Base-by-base conservation (phyloP, 2,797 vertebrate species). In the Acipenser ruthenus region DNA sequence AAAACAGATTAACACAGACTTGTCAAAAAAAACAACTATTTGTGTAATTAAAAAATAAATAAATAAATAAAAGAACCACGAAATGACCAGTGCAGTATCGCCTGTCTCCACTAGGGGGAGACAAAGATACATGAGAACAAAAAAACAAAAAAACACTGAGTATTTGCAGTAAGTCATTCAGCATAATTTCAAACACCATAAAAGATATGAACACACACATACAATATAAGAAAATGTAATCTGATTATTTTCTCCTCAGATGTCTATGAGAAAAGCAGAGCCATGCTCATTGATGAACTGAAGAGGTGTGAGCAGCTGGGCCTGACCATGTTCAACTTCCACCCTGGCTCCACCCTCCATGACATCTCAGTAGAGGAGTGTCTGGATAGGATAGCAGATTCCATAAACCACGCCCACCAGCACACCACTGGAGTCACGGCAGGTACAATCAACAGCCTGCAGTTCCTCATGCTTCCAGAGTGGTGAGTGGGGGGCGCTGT, bases 271-370 rank as follows among this genome's bases (percentile, higher is more conserved):
- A 91, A 91, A 77, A 92, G 90, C 75, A 83, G 80, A 75, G 81
- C 76, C 47, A 72, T 91, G 84, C 78, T 92, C 71, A 81, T 92
- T 66, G 88, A 90, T 53, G 90, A 92, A 76, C 82, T 91, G 64
- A 79, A 73, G 60, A 86, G 88, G 67, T 92, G 90, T 75, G 81
- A 74, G 75, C 72, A 78, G n/a, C 80, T 91, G 66, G 89, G 91
- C 6, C 86, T 91, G 64, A 73, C 52, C 37, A 78, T 86, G 50
- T 92, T 86, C 73, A 91, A 91, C 81, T 84, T 92, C 65, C 89
- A 91, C 71, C 90, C 89, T 0, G 90, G 89, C 10, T 85, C 91
- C 52, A 83, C 86, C 37, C 69, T 90, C 63, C 86, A 84, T 60
- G 72, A 79, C 73, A 89, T 88, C 76, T 82, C 77, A 70, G 84